A percentile compares a stretch with the other conserved stretches of the same genome.
These are phyloP conservation scores for Molossus alvarezi DNA, from an alignment of 2,797 vertebrate genomes.

Conservation along the genomic window DNA sequence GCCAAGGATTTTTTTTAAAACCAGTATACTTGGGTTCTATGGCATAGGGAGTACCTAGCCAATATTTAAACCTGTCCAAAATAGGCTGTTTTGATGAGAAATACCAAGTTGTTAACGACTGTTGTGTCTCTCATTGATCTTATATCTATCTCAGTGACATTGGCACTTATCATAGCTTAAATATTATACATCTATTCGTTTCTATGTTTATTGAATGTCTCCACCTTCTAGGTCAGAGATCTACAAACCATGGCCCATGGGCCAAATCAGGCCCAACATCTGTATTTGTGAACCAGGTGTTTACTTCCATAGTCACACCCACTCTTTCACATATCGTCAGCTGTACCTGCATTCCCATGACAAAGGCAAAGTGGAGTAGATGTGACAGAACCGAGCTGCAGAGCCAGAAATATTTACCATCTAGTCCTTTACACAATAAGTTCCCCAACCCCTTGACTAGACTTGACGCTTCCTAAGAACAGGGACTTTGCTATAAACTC, in stretches of 20 bases:
- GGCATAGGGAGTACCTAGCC: not conserved
- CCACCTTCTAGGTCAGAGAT: not conserved
- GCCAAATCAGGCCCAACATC: not conserved
- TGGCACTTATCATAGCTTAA: not conserved
- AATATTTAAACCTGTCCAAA: conserved; percentile 44
- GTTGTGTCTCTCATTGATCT: not conserved
- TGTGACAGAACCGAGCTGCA: not conserved
- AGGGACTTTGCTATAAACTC: not conserved
- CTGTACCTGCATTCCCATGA: not conserved
- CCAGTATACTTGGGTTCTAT: not conserved
- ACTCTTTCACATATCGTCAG: not conserved
- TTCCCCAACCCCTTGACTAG: not conserved
- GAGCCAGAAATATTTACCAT: conserved; percentile 43
- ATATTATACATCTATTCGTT: not conserved
- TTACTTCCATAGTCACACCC: not conserved
- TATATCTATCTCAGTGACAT: not conserved
- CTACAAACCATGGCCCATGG: not conserved
- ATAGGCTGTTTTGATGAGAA: conserved; percentile 4
- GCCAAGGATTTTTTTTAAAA: not conserved
- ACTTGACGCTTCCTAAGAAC: not conserved
- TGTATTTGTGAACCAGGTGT: not conserved
- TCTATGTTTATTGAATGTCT: not conserved
- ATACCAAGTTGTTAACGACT: not conserved
- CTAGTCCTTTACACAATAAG: not conserved
- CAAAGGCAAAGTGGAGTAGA: not conserved